These are phyloP conservation scores for Nylanderia fulva DNA, from an alignment of 1,140 invertebrate genomes.

Conservation along the genomic window DNA sequence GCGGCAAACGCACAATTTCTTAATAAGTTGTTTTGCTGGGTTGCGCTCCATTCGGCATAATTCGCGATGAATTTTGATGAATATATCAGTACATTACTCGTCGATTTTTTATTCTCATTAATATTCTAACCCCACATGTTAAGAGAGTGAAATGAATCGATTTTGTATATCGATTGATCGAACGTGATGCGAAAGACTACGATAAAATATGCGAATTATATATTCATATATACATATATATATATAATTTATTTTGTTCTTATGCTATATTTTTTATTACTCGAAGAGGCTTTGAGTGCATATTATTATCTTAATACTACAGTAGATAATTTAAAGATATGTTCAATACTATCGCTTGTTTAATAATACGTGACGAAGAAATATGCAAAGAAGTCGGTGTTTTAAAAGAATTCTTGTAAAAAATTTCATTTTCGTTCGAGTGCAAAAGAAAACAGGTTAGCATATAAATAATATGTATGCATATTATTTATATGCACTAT, in stretches of 20 bases:
- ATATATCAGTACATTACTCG: not conserved
- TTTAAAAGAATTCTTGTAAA: not conserved
- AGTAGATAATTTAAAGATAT: not conserved
- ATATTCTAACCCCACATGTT: not conserved
- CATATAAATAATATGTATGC: too few species aligned
- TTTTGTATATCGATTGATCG: too few species aligned
- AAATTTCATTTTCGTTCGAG: not conserved
- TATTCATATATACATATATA: too few species aligned
- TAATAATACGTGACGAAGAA: not conserved
- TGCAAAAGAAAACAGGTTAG: not conserved
- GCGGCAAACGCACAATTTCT: constrained; percentile 24
- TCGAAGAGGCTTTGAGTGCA: not conserved
- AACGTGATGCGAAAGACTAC: not conserved
- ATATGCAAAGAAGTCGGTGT: not conserved
- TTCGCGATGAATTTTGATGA: not conserved
- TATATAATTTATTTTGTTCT: too few species aligned
- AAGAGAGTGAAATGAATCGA: not conserved
- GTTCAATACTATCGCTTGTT: not conserved
- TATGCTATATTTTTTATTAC: not conserved
- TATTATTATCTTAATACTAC: not conserved
- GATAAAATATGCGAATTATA: too few species aligned
- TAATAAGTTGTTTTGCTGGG: not conserved
- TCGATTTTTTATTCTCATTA: constrained; percentile 1
- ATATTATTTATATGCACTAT: too few species aligned
- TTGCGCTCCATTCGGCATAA: not conserved